Percentiles rank a stretch among this genome's conserved stretches.
These are phyloP conservation scores for Dicaeum eximium DNA, from an alignment of 2,113 vertebrate species.

Conservation along the genomic window DNA sequence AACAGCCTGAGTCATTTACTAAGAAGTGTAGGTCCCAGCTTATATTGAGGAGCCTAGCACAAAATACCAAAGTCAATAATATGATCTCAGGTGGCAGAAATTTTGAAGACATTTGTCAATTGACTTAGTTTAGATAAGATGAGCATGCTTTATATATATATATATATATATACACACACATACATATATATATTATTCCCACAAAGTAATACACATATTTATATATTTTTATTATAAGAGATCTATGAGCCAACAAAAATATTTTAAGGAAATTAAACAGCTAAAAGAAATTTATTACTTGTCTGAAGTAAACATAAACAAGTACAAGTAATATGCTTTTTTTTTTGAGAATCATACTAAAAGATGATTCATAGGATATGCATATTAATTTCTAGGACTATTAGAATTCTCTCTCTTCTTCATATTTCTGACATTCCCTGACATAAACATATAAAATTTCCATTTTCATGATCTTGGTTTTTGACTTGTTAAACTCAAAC, in stretches of 20 bases:
- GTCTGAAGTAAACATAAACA: background rate
- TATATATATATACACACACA: no score
- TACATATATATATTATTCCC: background rate
- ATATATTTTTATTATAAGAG: background rate
- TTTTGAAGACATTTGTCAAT: background rate
- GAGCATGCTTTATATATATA: background rate
- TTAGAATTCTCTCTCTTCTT: background rate
- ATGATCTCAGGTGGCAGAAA: background rate
- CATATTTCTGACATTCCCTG: background rate
- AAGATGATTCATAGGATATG: background rate
- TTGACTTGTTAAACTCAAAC: background rate
- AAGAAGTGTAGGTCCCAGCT: background rate
- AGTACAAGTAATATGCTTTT: background rate
- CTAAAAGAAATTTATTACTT: background rate
- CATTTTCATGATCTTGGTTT: background rate
- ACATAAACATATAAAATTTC: background rate
- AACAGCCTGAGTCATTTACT: background rate
- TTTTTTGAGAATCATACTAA: background rate
- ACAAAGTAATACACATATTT: background rate
- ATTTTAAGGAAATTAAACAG: background rate
- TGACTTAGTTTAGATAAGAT: background rate
- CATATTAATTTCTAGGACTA: background rate
- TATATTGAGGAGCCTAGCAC: background rate
- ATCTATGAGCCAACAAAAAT: background rate
- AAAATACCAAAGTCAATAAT: background rate